Conservation (phyloP, 2,113 vertebrate genomes). For the Terrapene triunguis region DNA sequence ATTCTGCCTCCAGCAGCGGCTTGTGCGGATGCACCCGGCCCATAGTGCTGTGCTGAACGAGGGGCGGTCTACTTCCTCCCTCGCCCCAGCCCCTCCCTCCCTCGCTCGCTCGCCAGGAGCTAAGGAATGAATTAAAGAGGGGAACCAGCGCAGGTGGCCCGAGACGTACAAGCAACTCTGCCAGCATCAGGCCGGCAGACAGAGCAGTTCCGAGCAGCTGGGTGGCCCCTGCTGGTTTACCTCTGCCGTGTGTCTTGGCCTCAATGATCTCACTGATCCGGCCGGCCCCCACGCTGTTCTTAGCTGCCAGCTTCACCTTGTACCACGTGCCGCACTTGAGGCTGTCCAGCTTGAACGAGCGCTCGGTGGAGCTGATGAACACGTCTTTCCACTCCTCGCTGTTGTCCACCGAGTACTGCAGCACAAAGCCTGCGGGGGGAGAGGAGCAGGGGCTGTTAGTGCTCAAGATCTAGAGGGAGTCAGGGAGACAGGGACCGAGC, state of each 20-base stretch:
- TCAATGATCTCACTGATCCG: slow-evolving; percentile 99
- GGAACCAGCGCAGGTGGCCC: neutral
- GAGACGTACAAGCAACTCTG: neutral
- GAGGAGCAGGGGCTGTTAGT: accelerated
- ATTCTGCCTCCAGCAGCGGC: neutral
- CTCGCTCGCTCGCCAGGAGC: neutral
- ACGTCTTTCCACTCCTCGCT: slow-evolving; percentile 98
- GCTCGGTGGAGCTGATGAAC: slow-evolving; percentile 94
- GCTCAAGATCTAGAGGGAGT: slow-evolving; percentile 57
- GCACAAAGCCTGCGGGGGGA: slow-evolving; percentile 89
- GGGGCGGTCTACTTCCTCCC: neutral
- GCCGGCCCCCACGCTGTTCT: slow-evolving; percentile 97
- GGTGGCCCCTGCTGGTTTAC: slow-evolving; percentile 68
- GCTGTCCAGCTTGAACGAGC: slow-evolving; percentile 95
- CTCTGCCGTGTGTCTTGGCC: slow-evolving; percentile 96
- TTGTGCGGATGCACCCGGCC: neutral
- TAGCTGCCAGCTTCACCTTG: slow-evolving; percentile 98
- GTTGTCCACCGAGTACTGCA: slow-evolving; percentile 98
- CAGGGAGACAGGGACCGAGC: neutral
- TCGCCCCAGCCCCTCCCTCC: neutral
- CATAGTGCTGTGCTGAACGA: neutral
- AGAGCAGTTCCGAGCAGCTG: too few relatives aligned
- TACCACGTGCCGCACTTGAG: slow-evolving; percentile 98
- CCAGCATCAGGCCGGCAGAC: too few relatives aligned
- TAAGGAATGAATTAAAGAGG: neutral